Percentiles rank a stretch among this genome's conserved stretches.
Evolutionary conservation across 2,797 vertebrate genomes (phyloP).

Genomic region (Rhabdophis nuchalis): DNA sequence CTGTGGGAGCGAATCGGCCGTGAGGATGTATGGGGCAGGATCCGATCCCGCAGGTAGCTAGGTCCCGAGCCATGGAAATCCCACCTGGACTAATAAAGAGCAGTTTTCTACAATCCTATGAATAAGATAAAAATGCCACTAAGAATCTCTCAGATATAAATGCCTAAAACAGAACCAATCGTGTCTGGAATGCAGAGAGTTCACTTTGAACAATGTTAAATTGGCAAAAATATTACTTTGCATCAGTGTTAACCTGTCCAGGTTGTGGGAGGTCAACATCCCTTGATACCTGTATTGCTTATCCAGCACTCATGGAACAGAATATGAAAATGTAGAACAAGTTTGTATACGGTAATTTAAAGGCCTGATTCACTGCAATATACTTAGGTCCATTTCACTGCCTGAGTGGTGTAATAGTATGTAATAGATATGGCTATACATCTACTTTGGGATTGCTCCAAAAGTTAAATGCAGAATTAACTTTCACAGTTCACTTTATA

Average conservation of each 20-base stretch:
- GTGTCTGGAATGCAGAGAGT: background rate
- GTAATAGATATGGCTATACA: background rate
- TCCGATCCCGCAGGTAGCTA: too few species aligned
- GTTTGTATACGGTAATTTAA: background rate
- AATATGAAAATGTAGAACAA: background rate
- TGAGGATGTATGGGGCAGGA: too few species aligned
- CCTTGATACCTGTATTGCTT: background rate
- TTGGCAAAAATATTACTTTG: background rate
- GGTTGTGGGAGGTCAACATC: background rate
- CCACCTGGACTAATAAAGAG: background rate
- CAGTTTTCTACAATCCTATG: background rate
- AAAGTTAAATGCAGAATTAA: conserved; percentile 12
- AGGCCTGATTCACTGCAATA: background rate
- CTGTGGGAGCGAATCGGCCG: too few species aligned
- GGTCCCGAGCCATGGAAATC: too few species aligned
- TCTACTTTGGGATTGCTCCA: background rate
- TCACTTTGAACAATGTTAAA: background rate
- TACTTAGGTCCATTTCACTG: background rate
- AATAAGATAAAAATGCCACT: background rate
- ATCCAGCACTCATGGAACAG: background rate
- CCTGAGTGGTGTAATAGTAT: background rate
- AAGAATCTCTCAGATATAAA: background rate
- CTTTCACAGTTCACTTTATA: background rate
- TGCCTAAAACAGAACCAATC: background rate
- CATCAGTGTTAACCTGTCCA: background rate